Evolutionary conservation across 53 echinoderm and acorn worm species (phyloP).

Genomic region (Paracentrotus lividus): DNA sequence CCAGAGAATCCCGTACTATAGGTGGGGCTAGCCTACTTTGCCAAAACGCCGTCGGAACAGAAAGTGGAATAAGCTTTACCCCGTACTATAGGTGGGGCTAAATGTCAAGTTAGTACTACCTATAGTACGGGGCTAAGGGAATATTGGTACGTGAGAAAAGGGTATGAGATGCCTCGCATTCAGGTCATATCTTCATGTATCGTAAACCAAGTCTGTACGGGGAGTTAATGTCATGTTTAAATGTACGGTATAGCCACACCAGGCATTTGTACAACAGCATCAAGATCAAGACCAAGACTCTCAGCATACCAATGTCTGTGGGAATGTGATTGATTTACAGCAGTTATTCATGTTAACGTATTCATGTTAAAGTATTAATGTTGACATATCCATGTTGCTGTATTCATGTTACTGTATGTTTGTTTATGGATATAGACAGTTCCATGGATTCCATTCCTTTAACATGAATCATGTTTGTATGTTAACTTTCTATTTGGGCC

Average conservation of each 20-base stretch:
- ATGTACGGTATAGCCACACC: no score
- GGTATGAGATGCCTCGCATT: neutral
- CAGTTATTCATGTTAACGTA: neutral
- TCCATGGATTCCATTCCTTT: neutral
- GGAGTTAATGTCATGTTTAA: no score
- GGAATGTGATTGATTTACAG: neutral
- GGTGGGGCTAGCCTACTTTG: no score
- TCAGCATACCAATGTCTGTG: slow-evolving; percentile 17
- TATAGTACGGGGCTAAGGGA: no score
- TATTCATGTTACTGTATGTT: neutral
- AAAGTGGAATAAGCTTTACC: no score
- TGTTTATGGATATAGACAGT: neutral
- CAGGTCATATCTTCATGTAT: slow-evolving; percentile 28
- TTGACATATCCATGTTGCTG: neutral
- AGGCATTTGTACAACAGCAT: no score
- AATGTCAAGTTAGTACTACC: no score
- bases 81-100: no score
- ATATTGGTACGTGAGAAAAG: no score
- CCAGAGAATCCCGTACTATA: no score
- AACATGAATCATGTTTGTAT: neutral
- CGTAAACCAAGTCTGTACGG: neutral
- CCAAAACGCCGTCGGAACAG: no score
- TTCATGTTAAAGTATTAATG: neutral
- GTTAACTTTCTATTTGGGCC: neutral
- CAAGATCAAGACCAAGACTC: no score